Conservation (phyloP, 2,888 invertebrate genomes). For the Diadegma fenestrale region DNA sequence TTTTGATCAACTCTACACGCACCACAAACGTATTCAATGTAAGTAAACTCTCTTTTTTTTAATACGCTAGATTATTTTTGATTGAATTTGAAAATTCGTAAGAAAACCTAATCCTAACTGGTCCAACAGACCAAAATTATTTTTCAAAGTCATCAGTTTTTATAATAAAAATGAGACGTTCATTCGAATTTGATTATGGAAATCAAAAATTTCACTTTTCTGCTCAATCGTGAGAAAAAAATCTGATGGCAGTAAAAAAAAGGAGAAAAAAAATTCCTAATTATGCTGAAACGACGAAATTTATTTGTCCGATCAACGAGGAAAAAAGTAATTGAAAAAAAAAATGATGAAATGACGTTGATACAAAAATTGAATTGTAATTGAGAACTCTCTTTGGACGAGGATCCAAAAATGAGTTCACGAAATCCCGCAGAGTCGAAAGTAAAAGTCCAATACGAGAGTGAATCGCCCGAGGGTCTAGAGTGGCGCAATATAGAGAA, state of each 20-base stretch:
- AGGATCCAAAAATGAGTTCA: not conserved
- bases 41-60: conserved; percentile 34
- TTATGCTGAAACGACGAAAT: not conserved
- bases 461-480: conserved; percentile 36
- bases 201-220: not conserved
- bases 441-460: conserved; percentile 59
- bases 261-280: not conserved
- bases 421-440: conserved; percentile 36
- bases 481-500: conserved; percentile 32
- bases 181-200: not conserved
- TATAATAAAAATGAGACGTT: not conserved
- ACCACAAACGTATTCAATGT: conserved; percentile 53
- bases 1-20: conserved; percentile 42
- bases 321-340: not conserved
- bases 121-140: too few relatives aligned
- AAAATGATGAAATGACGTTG: not conserved
- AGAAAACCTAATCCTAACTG: not conserved
- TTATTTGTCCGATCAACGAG: not conserved
- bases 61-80: not conserved
- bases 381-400: not conserved
- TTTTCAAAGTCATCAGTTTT: not conserved
- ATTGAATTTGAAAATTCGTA: not conserved
- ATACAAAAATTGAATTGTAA: not conserved
- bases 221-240: not conserved
- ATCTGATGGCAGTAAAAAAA: not conserved